A percentile compares a stretch with the other conserved stretches of the same genome.
Conservation (phyloP, 1,140 invertebrate genomes). For the Centruroides vittatus region DNA sequence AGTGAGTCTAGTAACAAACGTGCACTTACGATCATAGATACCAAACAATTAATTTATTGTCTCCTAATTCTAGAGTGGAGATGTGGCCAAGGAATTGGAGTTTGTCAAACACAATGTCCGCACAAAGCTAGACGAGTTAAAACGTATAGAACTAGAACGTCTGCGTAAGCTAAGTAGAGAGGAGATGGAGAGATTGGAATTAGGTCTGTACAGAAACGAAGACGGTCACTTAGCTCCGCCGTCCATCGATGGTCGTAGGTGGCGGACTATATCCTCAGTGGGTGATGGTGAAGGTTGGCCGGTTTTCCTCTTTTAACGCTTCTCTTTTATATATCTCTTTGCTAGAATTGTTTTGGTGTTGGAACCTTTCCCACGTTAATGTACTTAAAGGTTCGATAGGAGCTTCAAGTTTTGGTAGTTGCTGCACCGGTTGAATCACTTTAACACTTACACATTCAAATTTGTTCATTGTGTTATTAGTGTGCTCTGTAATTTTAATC, state of each 20-base stretch:
- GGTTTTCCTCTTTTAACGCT: conserved; percentile 4
- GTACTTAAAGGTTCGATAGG: too few species aligned
- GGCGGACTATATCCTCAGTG: conserved; percentile 14
- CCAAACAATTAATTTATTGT: too few species aligned
- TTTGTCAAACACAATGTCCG: conserved; percentile 76
- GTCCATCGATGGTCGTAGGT: conserved; percentile 9
- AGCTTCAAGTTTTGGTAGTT: too few species aligned
- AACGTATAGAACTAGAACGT: conserved; percentile 68
- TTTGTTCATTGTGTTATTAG: too few species aligned
- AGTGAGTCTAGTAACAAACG: conserved; percentile 33
- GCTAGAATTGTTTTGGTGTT: background rate
- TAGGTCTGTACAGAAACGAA: conserved; percentile 17
- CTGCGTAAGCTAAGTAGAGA: conserved; percentile 50
- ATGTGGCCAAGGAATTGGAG: conserved; percentile 79
- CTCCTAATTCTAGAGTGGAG: conserved; percentile 49
- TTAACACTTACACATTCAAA: too few species aligned
- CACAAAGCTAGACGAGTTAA: conserved; percentile 81
- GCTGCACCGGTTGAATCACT: too few species aligned
- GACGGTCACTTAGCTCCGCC: conserved; percentile 10
- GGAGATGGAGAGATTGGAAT: conserved; percentile 38
- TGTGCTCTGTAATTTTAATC: too few species aligned
- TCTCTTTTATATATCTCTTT: background rate
- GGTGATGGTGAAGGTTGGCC: conserved; percentile 17
- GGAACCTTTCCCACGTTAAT: too few species aligned
- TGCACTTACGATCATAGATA: too few species aligned